Evolutionary conservation across 2,888 invertebrate species (phyloP), one percentile per base, ranked within the genome.

Genomic region (Ephialtes manifestator): DNA sequence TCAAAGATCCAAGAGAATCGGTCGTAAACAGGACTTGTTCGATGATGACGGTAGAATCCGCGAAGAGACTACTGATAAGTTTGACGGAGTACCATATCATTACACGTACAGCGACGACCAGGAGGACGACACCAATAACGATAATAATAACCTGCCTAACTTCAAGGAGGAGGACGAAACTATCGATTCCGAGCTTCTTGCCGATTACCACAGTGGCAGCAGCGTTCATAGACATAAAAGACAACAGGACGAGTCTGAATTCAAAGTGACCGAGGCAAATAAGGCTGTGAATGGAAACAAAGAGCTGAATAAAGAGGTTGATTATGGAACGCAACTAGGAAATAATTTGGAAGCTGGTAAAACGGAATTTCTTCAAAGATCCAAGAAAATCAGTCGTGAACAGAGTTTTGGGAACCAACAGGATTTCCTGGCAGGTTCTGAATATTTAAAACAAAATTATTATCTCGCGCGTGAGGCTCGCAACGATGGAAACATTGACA

Each of bases 21-120:
- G 35, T 11, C 55, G 43, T 4, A 31, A 48, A 46, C 11, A 46
- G 10, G 46, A 46, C 11, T 46, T 10, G 1, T 96, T 95, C 91
- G 95, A 95, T 82, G 93, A 94, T 15, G 95, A 95, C 80, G 93
- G 92, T 1, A 87, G 87, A n/a, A 60, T 35, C 18, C 39, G 85
- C n/a, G 85, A 75, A 4, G 82, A 72, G 18, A 58, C 72, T 35
- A 78, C 72, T 15, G 87, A 86, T 35, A 86, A 83, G 46, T 67
- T 78, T 55, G 3, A 31, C 35, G n/a, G 15, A n/a, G 74, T 77
- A 7, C 83, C 90, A 7, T 87, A 84, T 24, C 89, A 91, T 72
- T 90, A 90, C 72, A 88, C 88, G 1, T 91, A 92, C 79, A 88
- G 84, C 1, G 88, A 87, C 35, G 87, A 89, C 18, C 86, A 88